A percentile compares a stretch with the other conserved stretches of the same genome.
Conservation (phyloP, 1,140 invertebrate species). For the Lepidurus couesii region DNA sequence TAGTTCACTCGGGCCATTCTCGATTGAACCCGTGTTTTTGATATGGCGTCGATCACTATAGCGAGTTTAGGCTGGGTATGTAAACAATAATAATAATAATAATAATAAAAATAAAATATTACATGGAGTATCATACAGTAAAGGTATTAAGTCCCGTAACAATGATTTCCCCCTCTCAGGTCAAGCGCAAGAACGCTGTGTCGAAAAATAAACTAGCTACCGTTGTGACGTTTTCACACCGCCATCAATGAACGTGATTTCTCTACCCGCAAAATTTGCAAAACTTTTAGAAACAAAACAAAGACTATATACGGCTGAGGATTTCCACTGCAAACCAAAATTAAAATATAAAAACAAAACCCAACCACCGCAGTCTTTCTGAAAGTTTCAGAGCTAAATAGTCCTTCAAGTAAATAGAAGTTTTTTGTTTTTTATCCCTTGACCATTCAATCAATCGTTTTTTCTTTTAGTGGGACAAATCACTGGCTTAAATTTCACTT, state of each 20-base stretch:
- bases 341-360: not conserved
- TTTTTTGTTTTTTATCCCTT: not conserved
- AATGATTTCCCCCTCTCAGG: conserved; percentile 4
- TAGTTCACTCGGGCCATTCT: not conserved
- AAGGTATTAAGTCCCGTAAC: not conserved
- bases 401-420: not conserved
- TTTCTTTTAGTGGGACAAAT: not conserved
- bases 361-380: not conserved
- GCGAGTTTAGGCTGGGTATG: not conserved
- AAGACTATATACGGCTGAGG: not conserved
- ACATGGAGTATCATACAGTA: not conserved
- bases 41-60: not conserved
- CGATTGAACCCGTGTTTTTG: conserved; percentile 4
- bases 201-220: not conserved
- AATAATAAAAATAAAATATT: not conserved
- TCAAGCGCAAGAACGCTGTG: not conserved
- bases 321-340: not conserved
- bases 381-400: not conserved
- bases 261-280: not conserved
- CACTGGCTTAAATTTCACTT: not conserved
- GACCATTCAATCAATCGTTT: not conserved
- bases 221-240: not conserved
- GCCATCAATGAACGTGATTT: not conserved
- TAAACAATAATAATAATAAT: not conserved
- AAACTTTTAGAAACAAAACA: not conserved